Base-by-base conservation (phyloP, 2,888 invertebrate species). In the Acrobeloides nanus region DNA sequence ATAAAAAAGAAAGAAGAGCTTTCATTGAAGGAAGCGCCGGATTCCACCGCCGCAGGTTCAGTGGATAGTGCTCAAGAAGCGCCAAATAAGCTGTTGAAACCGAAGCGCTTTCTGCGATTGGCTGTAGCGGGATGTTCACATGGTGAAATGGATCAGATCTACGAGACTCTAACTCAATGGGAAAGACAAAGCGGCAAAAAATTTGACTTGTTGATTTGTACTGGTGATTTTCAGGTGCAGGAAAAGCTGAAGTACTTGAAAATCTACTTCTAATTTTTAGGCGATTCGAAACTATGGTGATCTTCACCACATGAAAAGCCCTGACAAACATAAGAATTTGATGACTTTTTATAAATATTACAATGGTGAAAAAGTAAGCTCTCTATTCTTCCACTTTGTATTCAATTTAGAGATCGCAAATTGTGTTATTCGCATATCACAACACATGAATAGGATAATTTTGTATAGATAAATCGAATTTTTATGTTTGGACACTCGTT, bases 101-200 rank as follows among this genome's bases (percentile, higher is more conserved):
- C n/a, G n/a, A n/a, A n/a, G n/a, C n/a, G n/a, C n/a, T n/a, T n/a
- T n/a, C n/a, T n/a, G n/a, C 21, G 25, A 32, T 17, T 92, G 49
- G 95, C 92, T 0, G 80, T 97, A 0, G 92, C 90, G 80, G 97
- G 97, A 45, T 97, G 97, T 78, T 88, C 92, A 66, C 97, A 97
- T 76, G 97, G 97, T 2, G 92, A 95, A 75, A 79, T 99, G 53
- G 93, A 97, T 68, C 84, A 82, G 72, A 93, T 99, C 62, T 99
- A 95, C 74, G 84, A 86, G 52, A 83, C 86, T 1, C 80, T 97
- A 45, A 78, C 81, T 61, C 79, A 81, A 53, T 78, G 89, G 51
- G 87, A 93, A 77, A 80, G 82, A 59, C 78, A 81, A 61, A 82
- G 85, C 63, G 80, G 80, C 18, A 81, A 84, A 44, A 86, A 86